Evolutionary conservation across 2,113 vertebrate genomes (phyloP), one percentile per base, ranked within the genome.

Genomic region (Tiliqua scincoides): DNA sequence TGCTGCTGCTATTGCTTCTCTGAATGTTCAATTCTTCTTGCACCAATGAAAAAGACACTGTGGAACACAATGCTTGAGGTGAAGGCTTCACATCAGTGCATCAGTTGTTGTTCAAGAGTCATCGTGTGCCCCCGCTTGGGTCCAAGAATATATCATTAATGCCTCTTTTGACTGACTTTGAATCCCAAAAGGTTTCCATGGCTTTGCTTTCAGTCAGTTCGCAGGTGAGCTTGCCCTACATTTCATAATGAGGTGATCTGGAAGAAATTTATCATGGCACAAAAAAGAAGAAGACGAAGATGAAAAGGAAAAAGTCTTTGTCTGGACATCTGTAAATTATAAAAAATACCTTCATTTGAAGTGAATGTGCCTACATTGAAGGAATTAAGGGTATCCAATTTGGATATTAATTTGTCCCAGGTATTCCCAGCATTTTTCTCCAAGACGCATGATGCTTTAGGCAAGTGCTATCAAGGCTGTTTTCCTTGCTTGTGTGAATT

Each of bases 31-130:
- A 48, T 8, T 4, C 30, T 37, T 61, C 78, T 85, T 68, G 77
- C 59, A 40, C 57, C 59, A 85, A 73, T 78, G 85, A 78, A 87
- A 85, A 77, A 83, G 83, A 67, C 87, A 89, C 76, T 92, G n/a
- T 68, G 82, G 71, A 72, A 62, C 85, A 48, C 77, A 82, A 90
- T 91, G 63, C 54, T 85, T 77, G 82, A 87, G 63, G 23, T 85
- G 63, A 89, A 81, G 4, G 77, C 85, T 88, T 88, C 86, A 82
- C 35, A 85, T 40, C 62, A n/a, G 63, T 74, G n/a, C 62, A 12
- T 10, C 52, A 73, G 3, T 85, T 81, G 65, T 93, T 92, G 93
- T 91, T 88, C 83, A 82, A 89, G 67, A 88, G 88, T 91, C 85
- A 87, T 82, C 90, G 87, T 90, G 57, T 9, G n/a, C 74, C 89